These are phyloP conservation scores for Tetragonisca angustula DNA, from an alignment of 2,888 invertebrate genomes.

Conservation along the genomic window DNA sequence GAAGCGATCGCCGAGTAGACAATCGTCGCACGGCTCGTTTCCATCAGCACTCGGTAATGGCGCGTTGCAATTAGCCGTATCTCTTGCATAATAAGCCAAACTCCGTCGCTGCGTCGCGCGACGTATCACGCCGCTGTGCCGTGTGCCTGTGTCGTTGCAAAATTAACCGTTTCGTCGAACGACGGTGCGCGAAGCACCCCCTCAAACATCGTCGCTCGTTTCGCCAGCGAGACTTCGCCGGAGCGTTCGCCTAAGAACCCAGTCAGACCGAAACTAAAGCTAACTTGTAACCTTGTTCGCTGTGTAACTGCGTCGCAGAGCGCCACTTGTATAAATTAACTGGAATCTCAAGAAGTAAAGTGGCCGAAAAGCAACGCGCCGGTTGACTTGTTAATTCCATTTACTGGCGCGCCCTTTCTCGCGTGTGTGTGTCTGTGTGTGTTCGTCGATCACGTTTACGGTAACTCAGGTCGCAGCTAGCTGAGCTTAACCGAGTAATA, in stretches of 20 bases:
- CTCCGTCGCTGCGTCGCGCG: conserved; percentile 25
- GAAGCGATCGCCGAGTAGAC: conserved; percentile 5
- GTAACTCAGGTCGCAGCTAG: conserved; percentile 55
- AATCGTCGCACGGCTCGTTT: conserved; percentile 27
- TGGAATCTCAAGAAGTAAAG: conserved; percentile 82
- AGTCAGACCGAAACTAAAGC: conserved; percentile 75
- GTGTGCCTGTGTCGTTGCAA: conserved; percentile 14
- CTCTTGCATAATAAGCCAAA: conserved; percentile 53
- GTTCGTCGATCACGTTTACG: conserved; percentile 60
- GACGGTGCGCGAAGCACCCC: neutral
- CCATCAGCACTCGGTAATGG: conserved; percentile 7
- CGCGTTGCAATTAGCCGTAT: conserved; percentile 47
- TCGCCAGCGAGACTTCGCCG: conserved; percentile 20
- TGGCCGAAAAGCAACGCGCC: conserved; percentile 79
- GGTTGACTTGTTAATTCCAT: conserved; percentile 83
- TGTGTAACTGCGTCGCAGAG: conserved; percentile 75
- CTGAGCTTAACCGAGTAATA: neutral
- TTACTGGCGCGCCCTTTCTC: conserved; percentile 70
- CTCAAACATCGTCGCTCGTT: neutral
- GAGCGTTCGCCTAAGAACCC: conserved; percentile 45
- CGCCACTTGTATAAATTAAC: conserved; percentile 83
- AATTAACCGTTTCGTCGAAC: conserved; percentile 49
- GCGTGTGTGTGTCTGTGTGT: neutral
- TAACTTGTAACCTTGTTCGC: conserved; percentile 75
- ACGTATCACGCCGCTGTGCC: neutral